Conservation (phyloP, 2,797 vertebrate genomes). For the Oreortyx pictus region DNA sequence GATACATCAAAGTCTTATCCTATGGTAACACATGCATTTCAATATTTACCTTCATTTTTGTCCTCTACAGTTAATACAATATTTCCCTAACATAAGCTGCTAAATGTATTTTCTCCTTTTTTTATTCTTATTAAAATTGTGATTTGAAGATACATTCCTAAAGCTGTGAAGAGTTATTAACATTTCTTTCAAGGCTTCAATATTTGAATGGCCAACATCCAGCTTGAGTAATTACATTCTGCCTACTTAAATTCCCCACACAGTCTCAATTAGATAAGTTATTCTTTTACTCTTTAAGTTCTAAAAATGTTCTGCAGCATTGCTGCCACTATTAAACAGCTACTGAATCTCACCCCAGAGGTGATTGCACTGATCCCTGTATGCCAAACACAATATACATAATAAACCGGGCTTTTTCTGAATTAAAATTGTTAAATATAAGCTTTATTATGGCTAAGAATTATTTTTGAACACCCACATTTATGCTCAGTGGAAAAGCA, state of each 20-base stretch:
- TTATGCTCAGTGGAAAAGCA: background rate
- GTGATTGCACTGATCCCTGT: conserved; percentile 25
- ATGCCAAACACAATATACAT: conserved; percentile 10
- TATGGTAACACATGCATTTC: conserved; percentile 58
- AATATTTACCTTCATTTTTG: conserved; percentile 71
- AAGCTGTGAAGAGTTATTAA: conserved; percentile 70
- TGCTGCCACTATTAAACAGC: conserved; percentile 61
- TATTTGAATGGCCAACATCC: conserved; percentile 68
- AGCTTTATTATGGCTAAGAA: background rate
- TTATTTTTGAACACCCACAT: background rate
- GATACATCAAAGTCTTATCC: conserved; percentile 56
- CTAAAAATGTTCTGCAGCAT: conserved; percentile 47
- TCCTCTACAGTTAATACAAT: conserved; percentile 57
- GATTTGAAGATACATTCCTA: conserved; percentile 67
- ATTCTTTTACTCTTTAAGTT: conserved; percentile 55
- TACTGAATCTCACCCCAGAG: conserved; percentile 63
- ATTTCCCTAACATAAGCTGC: conserved; percentile 29
- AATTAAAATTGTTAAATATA: background rate
- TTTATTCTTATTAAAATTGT: conserved; percentile 66
- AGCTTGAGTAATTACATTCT: conserved; percentile 73
- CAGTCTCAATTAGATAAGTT: conserved; percentile 66
- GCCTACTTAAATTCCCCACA: conserved; percentile 67
- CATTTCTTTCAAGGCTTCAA: conserved; percentile 68
- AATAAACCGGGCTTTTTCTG: conserved; percentile 1
- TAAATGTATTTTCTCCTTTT: conserved; percentile 38